phyloP scores from a whole-genome alignment of 2,888 invertebrate genomes.

The Orchesellides sinensis region DNA sequence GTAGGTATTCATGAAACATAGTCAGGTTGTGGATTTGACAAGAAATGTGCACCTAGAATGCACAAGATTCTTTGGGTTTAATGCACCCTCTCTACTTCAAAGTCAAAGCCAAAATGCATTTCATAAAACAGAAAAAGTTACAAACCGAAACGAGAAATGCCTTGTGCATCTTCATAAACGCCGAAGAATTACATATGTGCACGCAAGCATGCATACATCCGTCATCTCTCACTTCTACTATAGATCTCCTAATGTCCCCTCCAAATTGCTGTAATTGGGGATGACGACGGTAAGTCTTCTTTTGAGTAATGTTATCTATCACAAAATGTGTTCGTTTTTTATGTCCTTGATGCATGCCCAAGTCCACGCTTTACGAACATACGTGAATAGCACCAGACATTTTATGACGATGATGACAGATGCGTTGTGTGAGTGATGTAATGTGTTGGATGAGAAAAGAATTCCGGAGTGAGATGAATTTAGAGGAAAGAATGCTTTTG shows the following conservation, averaged over 20 bases:
- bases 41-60: background rate
- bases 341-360: background rate
- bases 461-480: background rate
- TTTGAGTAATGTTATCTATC: background rate
- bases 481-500: constrained; percentile 8
- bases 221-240: constrained; percentile 21
- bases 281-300: constrained; percentile 14
- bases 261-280: constrained; percentile 49
- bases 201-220: constrained; percentile 37
- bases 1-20: too few species aligned
- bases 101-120: background rate
- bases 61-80: background rate
- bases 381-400: background rate
- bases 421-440: too few species aligned
- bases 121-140: background rate
- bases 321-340: background rate
- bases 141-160: background rate
- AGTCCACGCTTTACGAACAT: background rate
- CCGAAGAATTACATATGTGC: background rate
- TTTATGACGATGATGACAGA: background rate
- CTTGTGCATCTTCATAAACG: background rate
- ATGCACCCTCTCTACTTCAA: too few species aligned
- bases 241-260: constrained; percentile 31
- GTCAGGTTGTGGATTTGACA: background rate
- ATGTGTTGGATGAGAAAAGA: background rate